Evolutionary conservation across 1,140 invertebrate species (phyloP).

Genomic region (Lepidurus apus): DNA sequence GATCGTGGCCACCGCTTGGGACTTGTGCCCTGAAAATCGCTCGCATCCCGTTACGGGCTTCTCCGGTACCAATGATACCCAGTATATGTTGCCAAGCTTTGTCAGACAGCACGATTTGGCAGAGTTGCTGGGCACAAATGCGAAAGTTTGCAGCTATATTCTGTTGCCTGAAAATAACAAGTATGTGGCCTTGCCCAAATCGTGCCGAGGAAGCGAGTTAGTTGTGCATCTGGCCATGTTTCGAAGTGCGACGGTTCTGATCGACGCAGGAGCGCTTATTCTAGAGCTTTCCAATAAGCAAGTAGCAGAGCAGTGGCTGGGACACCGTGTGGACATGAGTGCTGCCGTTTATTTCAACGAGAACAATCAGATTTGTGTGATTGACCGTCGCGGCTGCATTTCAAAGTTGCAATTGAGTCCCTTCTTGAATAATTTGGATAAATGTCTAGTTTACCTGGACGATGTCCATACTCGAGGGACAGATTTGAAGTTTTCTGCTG

Average conservation of each 20-base stretch:
- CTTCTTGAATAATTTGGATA: constrained; percentile 29
- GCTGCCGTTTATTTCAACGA: constrained; percentile 37
- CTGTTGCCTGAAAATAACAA: constrained; percentile 30
- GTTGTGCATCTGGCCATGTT: background rate
- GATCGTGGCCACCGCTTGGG: constrained; percentile 35
- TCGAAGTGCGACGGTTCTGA: constrained; percentile 28
- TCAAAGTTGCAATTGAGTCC: constrained; percentile 32
- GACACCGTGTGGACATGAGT: constrained; percentile 25
- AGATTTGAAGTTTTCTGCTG: constrained; percentile 36
- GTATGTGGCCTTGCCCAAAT: background rate
- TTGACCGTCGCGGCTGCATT: constrained; percentile 12
- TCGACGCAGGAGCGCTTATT: constrained; percentile 38
- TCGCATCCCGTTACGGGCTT: constrained; percentile 34
- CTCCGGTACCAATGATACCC: constrained; percentile 36
- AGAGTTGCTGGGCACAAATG: constrained; percentile 34
- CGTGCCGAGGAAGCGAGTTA: background rate
- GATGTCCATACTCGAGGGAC: constrained; percentile 38
- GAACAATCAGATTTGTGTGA: constrained; percentile 34
- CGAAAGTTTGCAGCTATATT: constrained; percentile 31
- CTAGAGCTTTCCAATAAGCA: constrained; percentile 36
- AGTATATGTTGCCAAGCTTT: constrained; percentile 33
- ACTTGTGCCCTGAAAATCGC: constrained; percentile 29
- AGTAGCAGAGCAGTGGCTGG: constrained; percentile 36
- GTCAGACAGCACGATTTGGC: constrained; percentile 33
- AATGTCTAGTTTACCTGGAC: constrained; percentile 37